These are phyloP conservation scores for Thumatha senex DNA, from an alignment of 2,888 invertebrate genomes.

Conservation along the genomic window DNA sequence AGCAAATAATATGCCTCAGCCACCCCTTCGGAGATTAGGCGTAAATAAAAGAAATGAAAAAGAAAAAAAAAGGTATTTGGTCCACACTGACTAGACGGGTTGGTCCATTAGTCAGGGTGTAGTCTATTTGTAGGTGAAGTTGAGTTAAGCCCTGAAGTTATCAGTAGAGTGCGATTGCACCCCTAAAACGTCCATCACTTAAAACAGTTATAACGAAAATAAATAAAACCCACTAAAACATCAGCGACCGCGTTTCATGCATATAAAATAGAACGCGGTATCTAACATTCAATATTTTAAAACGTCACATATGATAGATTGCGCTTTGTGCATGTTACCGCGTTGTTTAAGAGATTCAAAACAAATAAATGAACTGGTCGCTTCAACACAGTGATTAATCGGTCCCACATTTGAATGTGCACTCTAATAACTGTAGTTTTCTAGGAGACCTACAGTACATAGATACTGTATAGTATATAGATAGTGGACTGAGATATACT, in stretches of 20 bases:
- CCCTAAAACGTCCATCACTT: background rate
- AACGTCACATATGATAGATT: constrained; percentile 39
- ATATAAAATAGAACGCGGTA: constrained; percentile 38
- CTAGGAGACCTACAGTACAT: background rate
- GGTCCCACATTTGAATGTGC: constrained; percentile 16
- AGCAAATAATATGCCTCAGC: too few species aligned
- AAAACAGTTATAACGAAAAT: background rate
- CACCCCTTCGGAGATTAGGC: too few species aligned
- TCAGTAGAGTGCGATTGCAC: background rate
- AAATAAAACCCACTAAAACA: constrained; percentile 5
- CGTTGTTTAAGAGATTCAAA: constrained; percentile 24
- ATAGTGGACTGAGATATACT: too few species aligned
- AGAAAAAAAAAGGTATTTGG: too few species aligned
- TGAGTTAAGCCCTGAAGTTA: too few species aligned
- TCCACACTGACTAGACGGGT: too few species aligned
- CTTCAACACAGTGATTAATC: constrained; percentile 23
- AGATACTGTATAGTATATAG: too few species aligned
- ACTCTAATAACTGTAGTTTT: too few species aligned
- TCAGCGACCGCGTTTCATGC: constrained; percentile 15
- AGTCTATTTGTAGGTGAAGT: too few species aligned
- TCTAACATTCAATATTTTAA: constrained; percentile 43
- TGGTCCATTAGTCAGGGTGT: too few species aligned
- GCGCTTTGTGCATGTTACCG: constrained; percentile 35
- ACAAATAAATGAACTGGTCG: constrained; percentile 14
- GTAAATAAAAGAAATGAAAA: too few species aligned